phyloP scores from a whole-genome alignment of 2,797 vertebrate genomes.

The Dryobates pubescens region DNA sequence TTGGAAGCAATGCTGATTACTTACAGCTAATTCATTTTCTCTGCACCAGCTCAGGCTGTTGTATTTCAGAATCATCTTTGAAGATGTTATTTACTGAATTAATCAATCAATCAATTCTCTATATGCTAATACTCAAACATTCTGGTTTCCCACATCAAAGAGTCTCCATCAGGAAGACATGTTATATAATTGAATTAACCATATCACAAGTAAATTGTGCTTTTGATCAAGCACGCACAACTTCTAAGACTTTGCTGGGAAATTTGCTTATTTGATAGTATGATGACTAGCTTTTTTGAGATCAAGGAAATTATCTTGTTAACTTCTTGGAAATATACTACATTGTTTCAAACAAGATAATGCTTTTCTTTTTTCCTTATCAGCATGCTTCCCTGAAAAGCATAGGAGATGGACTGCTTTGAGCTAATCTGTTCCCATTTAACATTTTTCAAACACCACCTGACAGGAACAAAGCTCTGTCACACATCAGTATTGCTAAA shows the following conservation, averaged over 20 bases:
- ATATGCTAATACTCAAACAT: conserved; percentile 60
- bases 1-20: not conserved
- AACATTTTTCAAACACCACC: not conserved
- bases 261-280: conserved; percentile 59
- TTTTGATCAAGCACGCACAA: conserved; percentile 63
- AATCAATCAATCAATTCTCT: conserved; percentile 70
- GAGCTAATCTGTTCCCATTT: not conserved
- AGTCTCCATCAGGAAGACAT: conserved; percentile 13
- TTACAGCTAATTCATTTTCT: not conserved
- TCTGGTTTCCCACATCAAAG: conserved; percentile 67
- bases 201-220: conserved; percentile 48
- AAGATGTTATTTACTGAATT: conserved; percentile 62
- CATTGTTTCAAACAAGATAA: conserved; percentile 65
- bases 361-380: not conserved
- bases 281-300: conserved; percentile 39
- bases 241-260: conserved; percentile 55
- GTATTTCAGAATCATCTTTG: conserved; percentile 47
- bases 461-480: not conserved
- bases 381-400: not conserved
- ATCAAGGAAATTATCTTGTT: conserved; percentile 69
- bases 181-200: conserved; percentile 53
- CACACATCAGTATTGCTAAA: not conserved
- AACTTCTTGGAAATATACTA: conserved; percentile 28
- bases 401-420: not conserved
- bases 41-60: not conserved